Evolutionary conservation across 2,797 vertebrate genomes (phyloP).

Genomic region (Babyrousa celebensis): DNA sequence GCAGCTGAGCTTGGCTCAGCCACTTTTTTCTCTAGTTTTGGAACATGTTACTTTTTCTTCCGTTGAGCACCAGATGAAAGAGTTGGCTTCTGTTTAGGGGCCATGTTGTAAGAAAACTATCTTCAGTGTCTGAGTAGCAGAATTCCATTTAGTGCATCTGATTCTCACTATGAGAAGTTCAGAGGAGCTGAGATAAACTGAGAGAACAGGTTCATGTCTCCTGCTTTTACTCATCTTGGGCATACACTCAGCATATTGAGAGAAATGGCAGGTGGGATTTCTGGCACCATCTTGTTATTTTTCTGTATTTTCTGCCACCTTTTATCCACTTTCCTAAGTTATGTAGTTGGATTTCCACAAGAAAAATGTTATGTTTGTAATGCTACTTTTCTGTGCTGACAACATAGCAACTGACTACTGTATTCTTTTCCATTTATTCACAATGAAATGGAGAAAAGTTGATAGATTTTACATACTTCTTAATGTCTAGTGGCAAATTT

Average conservation of each 20-base stretch:
- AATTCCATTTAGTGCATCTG: slow-evolving; percentile 37
- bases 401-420: neutral
- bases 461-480: slow-evolving; percentile 52
- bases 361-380: slow-evolving; percentile 11
- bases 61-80: slow-evolving; percentile 60
- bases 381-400: neutral
- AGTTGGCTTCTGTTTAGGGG: slow-evolving; percentile 62
- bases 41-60: slow-evolving; percentile 53
- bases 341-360: slow-evolving; percentile 3
- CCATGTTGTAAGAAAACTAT: slow-evolving; percentile 65
- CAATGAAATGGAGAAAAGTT: neutral
- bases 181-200: slow-evolving; percentile 50
- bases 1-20: slow-evolving; percentile 6
- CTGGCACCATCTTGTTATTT: slow-evolving; percentile 34
- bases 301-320: slow-evolving; percentile 26
- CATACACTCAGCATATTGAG: neutral
- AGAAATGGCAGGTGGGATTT: slow-evolving; percentile 36
- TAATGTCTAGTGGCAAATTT: slow-evolving; percentile 28
- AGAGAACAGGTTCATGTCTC: slow-evolving; percentile 52
- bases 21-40: slow-evolving; percentile 46
- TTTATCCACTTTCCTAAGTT: neutral
- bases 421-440: slow-evolving; percentile 20
- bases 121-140: neutral
- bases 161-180: slow-evolving; percentile 22
- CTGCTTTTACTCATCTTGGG: slow-evolving; percentile 2